Evolutionary conservation across 2,113 vertebrate genomes (phyloP).

Genomic region (Poicephalus gulielmi): DNA sequence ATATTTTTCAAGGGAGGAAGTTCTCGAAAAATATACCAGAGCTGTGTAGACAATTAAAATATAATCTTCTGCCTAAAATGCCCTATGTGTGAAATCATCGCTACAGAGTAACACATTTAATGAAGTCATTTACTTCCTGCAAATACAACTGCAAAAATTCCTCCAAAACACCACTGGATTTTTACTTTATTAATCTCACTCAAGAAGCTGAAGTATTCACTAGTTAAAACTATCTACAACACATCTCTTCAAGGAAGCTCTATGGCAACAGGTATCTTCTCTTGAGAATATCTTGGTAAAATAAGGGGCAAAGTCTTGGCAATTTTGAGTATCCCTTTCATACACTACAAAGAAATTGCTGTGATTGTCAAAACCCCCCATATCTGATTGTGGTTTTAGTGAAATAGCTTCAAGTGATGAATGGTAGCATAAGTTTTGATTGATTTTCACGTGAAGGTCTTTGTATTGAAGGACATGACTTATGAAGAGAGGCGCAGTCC

Average conservation of each 20-base stretch:
- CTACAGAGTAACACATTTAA: not conserved
- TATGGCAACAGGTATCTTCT: not conserved
- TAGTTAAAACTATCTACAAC: not conserved
- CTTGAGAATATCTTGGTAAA: not conserved
- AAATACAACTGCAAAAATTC: not conserved
- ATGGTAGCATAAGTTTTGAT: slow-evolving; percentile 23
- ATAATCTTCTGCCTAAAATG: not conserved
- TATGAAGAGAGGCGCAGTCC: not conserved
- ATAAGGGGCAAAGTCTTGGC: not conserved
- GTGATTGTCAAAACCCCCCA: not conserved
- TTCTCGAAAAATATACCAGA: not conserved
- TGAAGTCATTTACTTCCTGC: not conserved
- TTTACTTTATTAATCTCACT: not conserved
- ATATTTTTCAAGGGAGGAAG: not conserved
- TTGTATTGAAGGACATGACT: slow-evolving; percentile 19
- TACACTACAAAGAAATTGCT: not conserved
- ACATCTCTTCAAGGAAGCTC: not conserved
- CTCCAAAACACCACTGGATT: not conserved
- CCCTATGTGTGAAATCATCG: not conserved
- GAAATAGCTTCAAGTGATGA: not conserved
- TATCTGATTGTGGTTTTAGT: not conserved
- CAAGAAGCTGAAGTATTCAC: not conserved
- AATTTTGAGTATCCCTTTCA: not conserved
- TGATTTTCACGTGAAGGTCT: slow-evolving; percentile 43
- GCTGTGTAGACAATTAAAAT: not conserved